Base-by-base conservation (phyloP, 2,113 vertebrate species). In the Patagioenas fasciata region DNA sequence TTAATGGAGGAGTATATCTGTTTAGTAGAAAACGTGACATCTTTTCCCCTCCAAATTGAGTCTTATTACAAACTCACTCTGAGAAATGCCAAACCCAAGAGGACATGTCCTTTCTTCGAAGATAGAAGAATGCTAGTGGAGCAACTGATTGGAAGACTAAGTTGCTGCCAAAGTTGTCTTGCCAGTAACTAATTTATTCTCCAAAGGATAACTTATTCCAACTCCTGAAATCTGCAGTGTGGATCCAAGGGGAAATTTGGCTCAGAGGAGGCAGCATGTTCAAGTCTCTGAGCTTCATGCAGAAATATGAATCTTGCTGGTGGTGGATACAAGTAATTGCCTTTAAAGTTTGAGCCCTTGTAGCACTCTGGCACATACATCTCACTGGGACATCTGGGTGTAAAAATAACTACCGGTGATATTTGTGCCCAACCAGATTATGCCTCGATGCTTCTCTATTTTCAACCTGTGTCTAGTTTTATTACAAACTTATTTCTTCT, bases 171-270 rank as follows among this genome's bases (percentile, higher is more conserved):
- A 96, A 92, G 23, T 53, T 85, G 61, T 95, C 77, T 80, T 93
- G 96, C 92, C 95, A 95, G 62, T 79, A 96, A 96, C 90, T 84
- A 71, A 93, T 93, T 91, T 92, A 91, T 95, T 92, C 90, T 92
- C 93, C 53, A 79, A 88, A 91, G 88, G 36, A 85, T 81, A 86
- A 72, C 21, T 79, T 74, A 50, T 87, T 97, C 96, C 96, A 96
- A 9, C 51, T 91, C 53, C 57, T 3, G 6, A 71, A 93, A 93
- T 79, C 53, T 89, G 69, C 50, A 78, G 16, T 15, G 44, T 50
- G 36, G 69, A 91, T 96, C 69, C 92, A 95, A 95, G 80, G 70
- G 53, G 86, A 91, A 93, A 86, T 84, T 72, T 96, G 90, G 90
- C 92, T 93, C 48, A 69, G 61, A 94, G 69, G 19, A 91, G 34